Base-by-base conservation (phyloP, 2,888 invertebrate genomes). In the Phengaris alcon region DNA sequence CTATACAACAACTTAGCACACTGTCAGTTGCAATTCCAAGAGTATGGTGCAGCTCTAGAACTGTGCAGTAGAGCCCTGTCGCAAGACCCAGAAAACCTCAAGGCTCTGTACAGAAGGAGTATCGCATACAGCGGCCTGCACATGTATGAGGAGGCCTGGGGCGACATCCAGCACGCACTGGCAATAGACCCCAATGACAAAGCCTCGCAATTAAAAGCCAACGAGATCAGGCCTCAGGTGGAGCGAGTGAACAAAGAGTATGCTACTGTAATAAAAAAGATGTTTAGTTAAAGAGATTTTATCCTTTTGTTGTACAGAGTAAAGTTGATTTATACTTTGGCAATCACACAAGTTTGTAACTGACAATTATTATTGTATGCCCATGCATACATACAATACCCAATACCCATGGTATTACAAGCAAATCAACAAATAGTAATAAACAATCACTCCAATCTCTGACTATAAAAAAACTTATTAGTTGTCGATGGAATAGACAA, bases 101-200 rank as follows among this genome's bases (percentile, higher is more conserved):
- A 99, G 88, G 98, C 97, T 0, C 90, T 97, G 0, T 99, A 98
- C 89, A 94, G 99, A 79, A 93, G 97, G 77, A 97, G 97, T 9
- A 95, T 96, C 87, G 97, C 98, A 0, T 94, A 95, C 90, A 88
- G 91, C 48, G 93, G 94, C 69, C 87, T 96, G 0, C 90, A 93
- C 59, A 94, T 96, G 86, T 95, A 95, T 79, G 95, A 96, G 75
- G 94, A 95, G 76, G 97, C 97, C 0, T 91, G 95, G 84, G 82
- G 83, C 2, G 95, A 94, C 81, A 94, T 95, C 51, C 94, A 94
- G 73, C 91, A 88, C 68, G 93, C 94, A 0, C 84, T 95, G 0
- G 84, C 90, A 72, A 83, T 95, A 70, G 95, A 97, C 79, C 96
- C 96, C 0, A 94, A 94, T 59, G 96, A 97, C 82, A 94, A 94